Base-by-base conservation (phyloP, 2,797 vertebrate genomes). In the Dendrocincla fuliginosa region DNA sequence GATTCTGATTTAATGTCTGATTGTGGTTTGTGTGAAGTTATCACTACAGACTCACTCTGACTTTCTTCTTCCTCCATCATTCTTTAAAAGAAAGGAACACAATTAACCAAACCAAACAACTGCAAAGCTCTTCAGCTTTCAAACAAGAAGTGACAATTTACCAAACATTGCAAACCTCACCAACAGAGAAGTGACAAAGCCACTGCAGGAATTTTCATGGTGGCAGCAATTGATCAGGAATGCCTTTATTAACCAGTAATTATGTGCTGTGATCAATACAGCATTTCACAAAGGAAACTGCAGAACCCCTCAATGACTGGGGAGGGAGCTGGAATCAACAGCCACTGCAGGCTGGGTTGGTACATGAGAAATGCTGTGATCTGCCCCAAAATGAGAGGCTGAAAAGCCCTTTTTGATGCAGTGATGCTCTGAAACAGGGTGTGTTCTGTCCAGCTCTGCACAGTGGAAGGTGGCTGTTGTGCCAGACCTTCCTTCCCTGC, bases 351-450 rank as follows among this genome's bases (percentile, higher is more conserved):
- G 32, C 27, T 13, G 14, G 12, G 0, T 5, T 46, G 12, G 10
- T 5, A 3, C 6, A 0, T 3, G 13, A 18, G 56, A 69, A 53
- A 19, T 4, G 13, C 28, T 17, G 11, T 3, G 16, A 16, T 61
- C 59, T 70, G 50, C 25, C 60, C 67, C 17, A 16, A 52, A 74
- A 50, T 3, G 20, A 7, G 53, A 71, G 63, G 6, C 17, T 24
- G 0, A 32, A 53, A 27, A 33, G 25, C 35, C 53, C 11, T 8
- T 46, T 16, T 16, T 10, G 88, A 28, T 3, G n/a, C 9, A 4
- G 6, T 0, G 46, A 22, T 18, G 50, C 74, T 87, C 73, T 80
- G 82, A 44, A 27, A 8, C 2, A 24, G 12, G 0, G 11, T 27
- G 52, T 4, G 7, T 44, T 20, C 32, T 86, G 55, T 1, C 16